These are phyloP conservation scores for Pristionchus arcanus DNA, from an alignment of 2,888 invertebrate genomes.

Conservation along the genomic window DNA sequence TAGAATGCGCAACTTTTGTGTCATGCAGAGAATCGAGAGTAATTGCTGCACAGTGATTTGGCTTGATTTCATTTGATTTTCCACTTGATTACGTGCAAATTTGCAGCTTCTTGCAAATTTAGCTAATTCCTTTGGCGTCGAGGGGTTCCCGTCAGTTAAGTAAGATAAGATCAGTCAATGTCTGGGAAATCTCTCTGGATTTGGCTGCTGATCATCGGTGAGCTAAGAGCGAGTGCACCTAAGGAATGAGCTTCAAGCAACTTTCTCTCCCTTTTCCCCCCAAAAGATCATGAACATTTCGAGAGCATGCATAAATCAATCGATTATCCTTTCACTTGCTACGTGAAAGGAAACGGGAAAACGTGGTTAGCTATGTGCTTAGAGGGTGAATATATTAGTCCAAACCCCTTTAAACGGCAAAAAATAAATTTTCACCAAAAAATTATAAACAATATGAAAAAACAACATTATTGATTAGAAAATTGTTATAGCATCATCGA, in stretches of 20 bases:
- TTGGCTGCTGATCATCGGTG: background rate
- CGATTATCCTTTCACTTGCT: conserved; percentile 1
- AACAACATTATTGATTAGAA: too few relatives aligned
- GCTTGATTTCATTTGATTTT: conserved; percentile 16
- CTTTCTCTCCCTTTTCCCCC: background rate
- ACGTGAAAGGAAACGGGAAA: background rate
- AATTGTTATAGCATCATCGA: too few relatives aligned
- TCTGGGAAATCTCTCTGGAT: background rate
- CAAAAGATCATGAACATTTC: background rate
- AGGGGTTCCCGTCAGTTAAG: background rate
- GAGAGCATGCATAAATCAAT: background rate
- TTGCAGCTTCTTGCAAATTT: background rate
- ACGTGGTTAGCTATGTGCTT: too few relatives aligned
- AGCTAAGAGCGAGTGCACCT: conserved; percentile 12
- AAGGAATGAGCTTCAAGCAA: background rate
- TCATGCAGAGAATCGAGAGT: background rate
- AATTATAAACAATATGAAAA: too few relatives aligned
- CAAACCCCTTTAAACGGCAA: too few relatives aligned
- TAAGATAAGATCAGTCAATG: background rate
- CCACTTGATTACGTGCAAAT: conserved; percentile 14
- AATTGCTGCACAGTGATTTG: background rate
- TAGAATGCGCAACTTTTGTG: background rate
- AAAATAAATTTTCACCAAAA: too few relatives aligned
- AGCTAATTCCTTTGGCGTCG: background rate
- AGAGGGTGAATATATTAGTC: too few relatives aligned